Evolutionary conservation across 2,888 invertebrate genomes (phyloP).

Genomic region (Rambutsinella grinnellia): DNA sequence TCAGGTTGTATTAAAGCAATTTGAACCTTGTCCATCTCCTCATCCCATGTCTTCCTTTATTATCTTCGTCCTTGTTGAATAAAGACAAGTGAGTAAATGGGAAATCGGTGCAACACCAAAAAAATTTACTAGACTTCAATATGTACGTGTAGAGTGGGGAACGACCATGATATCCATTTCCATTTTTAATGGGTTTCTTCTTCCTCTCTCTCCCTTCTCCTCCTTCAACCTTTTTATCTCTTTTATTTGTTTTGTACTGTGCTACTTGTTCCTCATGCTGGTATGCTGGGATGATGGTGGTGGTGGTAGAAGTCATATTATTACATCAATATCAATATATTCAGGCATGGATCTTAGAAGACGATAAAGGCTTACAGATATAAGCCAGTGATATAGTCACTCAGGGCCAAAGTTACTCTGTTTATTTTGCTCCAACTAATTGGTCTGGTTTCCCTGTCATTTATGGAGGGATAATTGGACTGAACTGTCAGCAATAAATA

Average conservation of each 20-base stretch:
- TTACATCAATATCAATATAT: conserved; percentile 47
- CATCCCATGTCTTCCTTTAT: conserved; percentile 6
- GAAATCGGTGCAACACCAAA: background rate
- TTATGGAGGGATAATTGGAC: conserved; percentile 60
- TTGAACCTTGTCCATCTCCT: conserved; percentile 5
- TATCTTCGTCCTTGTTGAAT: background rate
- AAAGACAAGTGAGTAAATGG: background rate
- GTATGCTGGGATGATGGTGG: background rate
- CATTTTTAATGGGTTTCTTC: conserved; percentile 57
- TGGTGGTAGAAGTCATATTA: conserved; percentile 38
- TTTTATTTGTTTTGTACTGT: conserved; percentile 29
- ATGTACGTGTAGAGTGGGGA: conserved; percentile 12
- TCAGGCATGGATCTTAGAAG: conserved; percentile 7
- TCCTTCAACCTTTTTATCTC: conserved; percentile 19
- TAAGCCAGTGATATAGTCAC: conserved; percentile 52
- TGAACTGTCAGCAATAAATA: conserved; percentile 61
- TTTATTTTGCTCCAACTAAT: conserved; percentile 59
- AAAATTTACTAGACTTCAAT: background rate
- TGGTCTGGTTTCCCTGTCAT: conserved; percentile 62
- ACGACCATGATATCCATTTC: conserved; percentile 50
- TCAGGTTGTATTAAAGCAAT: background rate
- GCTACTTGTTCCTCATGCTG: conserved; percentile 24
- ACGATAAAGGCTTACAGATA: too few species aligned
- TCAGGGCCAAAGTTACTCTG: conserved; percentile 53
- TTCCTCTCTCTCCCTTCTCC: conserved; percentile 31